Conservation (phyloP, 1,140 invertebrate species). For the Daktulosphaira vitifoliae region DNA sequence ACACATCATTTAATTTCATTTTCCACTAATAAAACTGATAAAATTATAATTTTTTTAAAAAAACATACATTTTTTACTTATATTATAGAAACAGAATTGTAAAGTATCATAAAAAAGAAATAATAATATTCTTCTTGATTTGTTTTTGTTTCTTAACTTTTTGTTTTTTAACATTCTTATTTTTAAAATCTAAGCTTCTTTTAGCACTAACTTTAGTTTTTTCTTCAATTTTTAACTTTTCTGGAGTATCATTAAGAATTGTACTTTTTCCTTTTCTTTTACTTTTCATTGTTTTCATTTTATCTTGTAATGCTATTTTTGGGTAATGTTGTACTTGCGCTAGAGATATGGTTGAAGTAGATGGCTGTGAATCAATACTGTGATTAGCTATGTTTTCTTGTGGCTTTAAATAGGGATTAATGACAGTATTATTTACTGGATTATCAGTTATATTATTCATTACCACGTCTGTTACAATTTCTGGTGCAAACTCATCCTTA, state of each 20-base stretch:
- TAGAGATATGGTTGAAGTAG: neutral
- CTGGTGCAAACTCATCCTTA: conserved; percentile 33
- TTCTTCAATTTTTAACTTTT: neutral
- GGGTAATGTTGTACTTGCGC: neutral
- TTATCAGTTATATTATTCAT: neutral
- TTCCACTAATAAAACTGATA: too few relatives aligned
- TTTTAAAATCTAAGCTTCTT: neutral
- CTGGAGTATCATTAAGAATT: neutral
- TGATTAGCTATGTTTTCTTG: neutral
- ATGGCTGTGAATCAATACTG: neutral
- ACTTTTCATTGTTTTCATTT: neutral
- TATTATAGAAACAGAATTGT: too few relatives aligned
- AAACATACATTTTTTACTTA: too few relatives aligned
- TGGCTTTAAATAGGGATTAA: neutral
- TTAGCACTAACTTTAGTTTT: neutral
- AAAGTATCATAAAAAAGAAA: too few relatives aligned
- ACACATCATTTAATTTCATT: too few relatives aligned
- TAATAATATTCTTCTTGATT: too few relatives aligned
- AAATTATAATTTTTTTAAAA: too few relatives aligned
- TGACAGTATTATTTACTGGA: neutral
- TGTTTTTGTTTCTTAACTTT: too few relatives aligned
- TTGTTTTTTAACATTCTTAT: too few relatives aligned
- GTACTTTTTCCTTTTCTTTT: conserved; percentile 10
- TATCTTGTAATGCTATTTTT: neutral
- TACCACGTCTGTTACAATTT: neutral